These are phyloP conservation scores for Philonicus albiceps DNA, from an alignment of 2,888 invertebrate species.

Conservation along the genomic window DNA sequence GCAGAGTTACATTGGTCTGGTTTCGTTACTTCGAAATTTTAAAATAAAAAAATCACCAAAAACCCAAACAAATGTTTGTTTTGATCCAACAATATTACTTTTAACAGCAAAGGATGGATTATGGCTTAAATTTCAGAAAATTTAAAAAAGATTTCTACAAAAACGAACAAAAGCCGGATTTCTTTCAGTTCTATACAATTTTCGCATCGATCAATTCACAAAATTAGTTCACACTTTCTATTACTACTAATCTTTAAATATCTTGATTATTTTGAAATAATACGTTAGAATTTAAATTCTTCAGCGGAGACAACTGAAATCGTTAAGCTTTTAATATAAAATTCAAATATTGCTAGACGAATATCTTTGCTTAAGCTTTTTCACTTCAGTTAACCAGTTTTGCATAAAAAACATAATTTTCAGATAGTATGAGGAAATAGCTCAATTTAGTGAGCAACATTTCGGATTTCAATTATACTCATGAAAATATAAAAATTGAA, in stretches of 20 bases:
- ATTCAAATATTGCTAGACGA: background rate
- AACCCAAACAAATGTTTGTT: constrained; percentile 52
- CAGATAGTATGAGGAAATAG: background rate
- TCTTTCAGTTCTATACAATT: no score
- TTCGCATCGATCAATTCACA: no score
- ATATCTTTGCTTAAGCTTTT: background rate
- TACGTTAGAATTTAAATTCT: no score
- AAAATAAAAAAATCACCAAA: constrained; percentile 52
- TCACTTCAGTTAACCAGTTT: background rate
- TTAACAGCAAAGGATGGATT: constrained; percentile 40
- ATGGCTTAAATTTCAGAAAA: constrained; percentile 21
- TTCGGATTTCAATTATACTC: background rate
- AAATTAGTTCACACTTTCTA: no score
- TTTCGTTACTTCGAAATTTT: constrained; percentile 54
- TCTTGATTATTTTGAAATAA: no score
- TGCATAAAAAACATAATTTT: background rate
- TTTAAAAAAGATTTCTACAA: no score
- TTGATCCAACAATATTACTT: constrained; percentile 6
- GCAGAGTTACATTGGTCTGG: constrained; percentile 56
- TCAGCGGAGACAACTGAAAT: background rate
- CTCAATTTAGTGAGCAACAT: background rate
- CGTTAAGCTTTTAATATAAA: background rate
- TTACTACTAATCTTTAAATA: no score
- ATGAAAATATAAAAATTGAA: background rate
- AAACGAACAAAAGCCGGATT: no score